Evolutionary conservation across 2,797 vertebrate genomes (phyloP).

Genomic region (Odontamblyopus rebecca): DNA sequence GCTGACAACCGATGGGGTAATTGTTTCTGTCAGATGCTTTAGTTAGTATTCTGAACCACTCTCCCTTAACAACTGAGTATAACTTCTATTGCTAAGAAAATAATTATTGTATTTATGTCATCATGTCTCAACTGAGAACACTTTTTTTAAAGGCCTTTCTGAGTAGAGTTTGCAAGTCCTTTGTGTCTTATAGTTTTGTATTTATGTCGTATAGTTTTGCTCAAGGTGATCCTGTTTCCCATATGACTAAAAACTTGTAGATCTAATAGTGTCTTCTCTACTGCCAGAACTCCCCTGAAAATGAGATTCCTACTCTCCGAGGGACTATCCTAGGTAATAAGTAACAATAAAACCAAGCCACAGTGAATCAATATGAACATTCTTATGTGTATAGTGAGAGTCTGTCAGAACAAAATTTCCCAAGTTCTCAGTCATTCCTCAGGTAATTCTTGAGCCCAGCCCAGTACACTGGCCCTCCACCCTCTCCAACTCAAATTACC

Average conservation of each 20-base stretch:
- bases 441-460: conserved; percentile 46
- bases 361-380: not conserved
- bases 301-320: too few relatives aligned
- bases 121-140: too few relatives aligned
- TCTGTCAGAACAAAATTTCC: conserved; percentile 24
- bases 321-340: not conserved
- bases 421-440: conserved; percentile 47
- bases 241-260: too few relatives aligned
- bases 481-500: conserved; percentile 59
- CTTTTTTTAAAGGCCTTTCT: too few relatives aligned
- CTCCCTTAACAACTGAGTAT: not conserved
- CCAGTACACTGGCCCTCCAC: conserved; percentile 30
- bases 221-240: too few relatives aligned
- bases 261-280: too few relatives aligned
- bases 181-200: too few relatives aligned
- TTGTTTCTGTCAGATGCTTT: conserved; percentile 41
- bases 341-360: not conserved
- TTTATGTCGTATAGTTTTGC: too few relatives aligned
- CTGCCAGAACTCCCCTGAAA: too few relatives aligned
- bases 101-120: too few relatives aligned
- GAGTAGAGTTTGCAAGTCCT: too few relatives aligned
- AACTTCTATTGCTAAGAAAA: too few relatives aligned
- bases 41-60: not conserved
- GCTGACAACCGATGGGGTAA: conserved; percentile 46
- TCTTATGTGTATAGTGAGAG: not conserved